Evolutionary conservation across 2,113 vertebrate species (phyloP), one percentile per base, ranked within the genome.

Genomic region (Amazona guildingii): DNA sequence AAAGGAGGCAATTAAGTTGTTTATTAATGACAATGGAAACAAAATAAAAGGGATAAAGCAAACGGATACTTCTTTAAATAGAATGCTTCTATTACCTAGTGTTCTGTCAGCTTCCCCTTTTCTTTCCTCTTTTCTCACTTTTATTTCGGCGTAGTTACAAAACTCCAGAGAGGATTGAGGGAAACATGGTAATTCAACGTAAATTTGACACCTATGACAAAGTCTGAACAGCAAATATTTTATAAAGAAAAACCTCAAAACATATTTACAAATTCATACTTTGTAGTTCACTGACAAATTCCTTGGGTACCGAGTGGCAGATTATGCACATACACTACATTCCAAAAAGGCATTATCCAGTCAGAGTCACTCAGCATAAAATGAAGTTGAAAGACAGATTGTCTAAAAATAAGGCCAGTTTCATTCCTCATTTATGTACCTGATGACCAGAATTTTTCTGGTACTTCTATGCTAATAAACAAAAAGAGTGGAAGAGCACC

Each of bases 201-300:
- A 95, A 92, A 90, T 67, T 83, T 93, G 87, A 97, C 92, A 96
- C 85, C 93, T 96, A 89, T 86, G 91, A 95, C 92, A 97, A 97
- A 97, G 68, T 91, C 87, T 66, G 94, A 95, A 97, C 73, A 94
- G 88, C 94, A 95, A 97, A 96, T 51, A 91, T 78, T 74, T 43
- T 96, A 91, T 69, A 91, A 97, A 78, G 62, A 55, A 92, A 92
- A 90, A 61, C 63, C 66, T 93, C 78, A 88, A 94, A 96, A 68
- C 4, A 0, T 97, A 98, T 98, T 97, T 98, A 98, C 97, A 98
- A 97, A 97, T 95, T 86, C 76, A 86, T 90, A 97, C 52, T 90
- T 86, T 11, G 83, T 63, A 93, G 83, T 97, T 97, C 75, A 94
- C 2, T 72, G 84, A 95, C 78, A 94, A 97, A 90, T 43, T 73